These are phyloP conservation scores for Microctonus aethiopoides DNA, from an alignment of 2,888 invertebrate genomes.

Conservation along the genomic window DNA sequence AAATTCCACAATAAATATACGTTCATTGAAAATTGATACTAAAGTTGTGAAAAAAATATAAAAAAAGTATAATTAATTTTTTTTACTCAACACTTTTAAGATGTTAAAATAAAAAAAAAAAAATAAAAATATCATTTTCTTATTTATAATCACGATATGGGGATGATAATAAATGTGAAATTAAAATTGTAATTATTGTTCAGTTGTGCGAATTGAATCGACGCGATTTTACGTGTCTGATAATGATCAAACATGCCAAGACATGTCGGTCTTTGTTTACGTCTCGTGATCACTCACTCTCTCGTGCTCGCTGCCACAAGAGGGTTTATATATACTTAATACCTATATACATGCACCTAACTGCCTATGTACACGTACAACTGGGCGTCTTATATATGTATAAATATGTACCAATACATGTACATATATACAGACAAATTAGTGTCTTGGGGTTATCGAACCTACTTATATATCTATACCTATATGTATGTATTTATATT, in stretches of 20 bases:
- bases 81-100: neutral
- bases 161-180: neutral
- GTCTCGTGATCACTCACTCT: constrained; percentile 6
- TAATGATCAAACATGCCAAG: neutral
- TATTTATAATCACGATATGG: neutral
- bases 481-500: neutral
- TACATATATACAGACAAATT: constrained; percentile 16
- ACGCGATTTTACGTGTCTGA: neutral
- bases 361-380: neutral
- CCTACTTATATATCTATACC: constrained; percentile 2
- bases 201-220: neutral
- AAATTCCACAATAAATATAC: constrained; percentile 1
- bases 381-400: neutral
- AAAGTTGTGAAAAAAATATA: neutral
- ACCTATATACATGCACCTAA: neutral
- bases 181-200: neutral
- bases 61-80: neutral
- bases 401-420: no score
- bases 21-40: neutral
- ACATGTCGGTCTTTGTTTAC: neutral
- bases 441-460: constrained; percentile 25
- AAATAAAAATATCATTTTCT: no score
- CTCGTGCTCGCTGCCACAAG: neutral
- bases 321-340: no score
- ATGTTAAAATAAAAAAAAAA: neutral